These are phyloP conservation scores for Megalops cyprinoides DNA, from an alignment of 2,797 vertebrate species.

Conservation along the genomic window DNA sequence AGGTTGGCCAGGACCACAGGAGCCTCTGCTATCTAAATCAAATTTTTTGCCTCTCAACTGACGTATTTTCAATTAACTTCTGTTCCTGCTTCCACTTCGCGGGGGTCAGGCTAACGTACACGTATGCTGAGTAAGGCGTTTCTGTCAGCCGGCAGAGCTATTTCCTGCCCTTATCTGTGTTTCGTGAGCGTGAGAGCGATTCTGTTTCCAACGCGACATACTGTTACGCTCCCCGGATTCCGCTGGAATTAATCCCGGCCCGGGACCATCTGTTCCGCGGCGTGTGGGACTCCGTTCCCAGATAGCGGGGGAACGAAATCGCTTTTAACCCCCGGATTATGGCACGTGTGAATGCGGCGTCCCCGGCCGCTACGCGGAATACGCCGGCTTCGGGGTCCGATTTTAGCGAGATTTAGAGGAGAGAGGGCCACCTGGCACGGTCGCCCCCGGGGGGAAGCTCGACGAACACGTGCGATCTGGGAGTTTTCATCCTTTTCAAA, in stretches of 20 bases:
- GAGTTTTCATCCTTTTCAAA: neutral
- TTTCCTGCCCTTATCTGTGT: neutral
- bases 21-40: neutral
- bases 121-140: neutral
- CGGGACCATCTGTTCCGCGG: conserved; percentile 21
- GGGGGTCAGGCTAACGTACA: neutral
- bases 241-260: conserved; percentile 10
- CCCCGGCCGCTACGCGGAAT: neutral
- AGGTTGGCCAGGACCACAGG: neutral
- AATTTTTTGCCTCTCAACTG: neutral
- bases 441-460: neutral
- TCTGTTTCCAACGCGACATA: neutral
- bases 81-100: neutral
- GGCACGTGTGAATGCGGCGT: neutral
- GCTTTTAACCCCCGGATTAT: conserved; percentile 1
- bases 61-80: neutral
- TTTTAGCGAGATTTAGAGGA: neutral
- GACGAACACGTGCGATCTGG: neutral
- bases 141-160: neutral
- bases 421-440: too few relatives aligned
- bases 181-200: conserved; percentile 10
- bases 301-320: neutral
- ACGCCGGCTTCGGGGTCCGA: neutral
- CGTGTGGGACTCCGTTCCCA: neutral
- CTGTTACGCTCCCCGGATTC: conserved; percentile 10